Percentiles rank a stretch among this genome's conserved stretches.
phyloP scores from a whole-genome alignment of 1,140 invertebrate species.

The Polypedilum vanderplanki region DNA sequence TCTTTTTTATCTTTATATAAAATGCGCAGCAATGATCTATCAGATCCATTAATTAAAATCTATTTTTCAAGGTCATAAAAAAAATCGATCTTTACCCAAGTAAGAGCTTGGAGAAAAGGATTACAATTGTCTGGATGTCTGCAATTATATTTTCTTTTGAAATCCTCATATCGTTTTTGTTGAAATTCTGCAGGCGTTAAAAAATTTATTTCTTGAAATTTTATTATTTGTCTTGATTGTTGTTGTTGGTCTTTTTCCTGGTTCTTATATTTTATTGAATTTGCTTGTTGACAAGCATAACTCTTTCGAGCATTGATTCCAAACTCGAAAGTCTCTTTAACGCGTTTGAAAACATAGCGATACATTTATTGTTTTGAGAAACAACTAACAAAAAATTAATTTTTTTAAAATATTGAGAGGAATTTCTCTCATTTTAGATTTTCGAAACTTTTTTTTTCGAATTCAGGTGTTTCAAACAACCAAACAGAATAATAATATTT shows the following conservation, averaged over 20 bases:
- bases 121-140: not conserved
- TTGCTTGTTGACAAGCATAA: not conserved
- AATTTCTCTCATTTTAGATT: not conserved
- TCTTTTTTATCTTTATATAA: no score
- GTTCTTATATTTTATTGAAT: not conserved
- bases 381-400: not conserved
- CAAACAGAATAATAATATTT: not conserved
- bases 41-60: not conserved
- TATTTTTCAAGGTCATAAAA: not conserved
- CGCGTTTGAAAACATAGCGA: not conserved
- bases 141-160: not conserved
- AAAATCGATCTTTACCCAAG: not conserved
- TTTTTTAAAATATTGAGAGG: not conserved
- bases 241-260: not conserved
- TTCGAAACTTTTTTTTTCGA: not conserved
- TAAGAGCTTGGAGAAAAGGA: not conserved
- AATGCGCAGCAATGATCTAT: not conserved
- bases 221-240: constrained; percentile 1
- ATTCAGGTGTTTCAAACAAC: not conserved
- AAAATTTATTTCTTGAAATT: not conserved
- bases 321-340: constrained; percentile 17
- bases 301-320: not conserved
- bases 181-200: not conserved
- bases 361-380: not conserved
- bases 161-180: constrained; percentile 4